Evolutionary conservation across 2,888 invertebrate species (phyloP).

Genomic region (Polyommatus iphigenia): DNA sequence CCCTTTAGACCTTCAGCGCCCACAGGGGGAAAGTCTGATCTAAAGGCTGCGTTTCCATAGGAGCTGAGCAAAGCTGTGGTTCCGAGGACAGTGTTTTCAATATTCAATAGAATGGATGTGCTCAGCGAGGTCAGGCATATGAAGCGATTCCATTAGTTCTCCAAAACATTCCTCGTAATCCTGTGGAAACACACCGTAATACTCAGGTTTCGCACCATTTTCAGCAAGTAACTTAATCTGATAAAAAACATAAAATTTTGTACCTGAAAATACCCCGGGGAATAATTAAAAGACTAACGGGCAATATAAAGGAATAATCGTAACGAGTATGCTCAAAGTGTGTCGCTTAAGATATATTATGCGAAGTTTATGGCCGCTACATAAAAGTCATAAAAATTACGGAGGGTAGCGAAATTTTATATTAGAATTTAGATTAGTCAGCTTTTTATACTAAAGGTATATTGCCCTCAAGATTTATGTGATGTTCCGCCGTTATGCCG

Average conservation of each 20-base stretch:
- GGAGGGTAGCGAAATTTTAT: conserved; percentile 32
- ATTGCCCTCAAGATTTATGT: conserved; percentile 23
- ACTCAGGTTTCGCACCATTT: background rate
- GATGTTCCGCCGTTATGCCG: conserved; percentile 12
- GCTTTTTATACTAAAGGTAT: conserved; percentile 26
- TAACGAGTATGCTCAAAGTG: conserved; percentile 20
- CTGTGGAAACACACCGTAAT: too few species aligned
- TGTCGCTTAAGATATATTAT: conserved; percentile 30
- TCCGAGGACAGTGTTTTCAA: too few species aligned
- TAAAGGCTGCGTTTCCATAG: too few species aligned
- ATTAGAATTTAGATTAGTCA: conserved; percentile 31
- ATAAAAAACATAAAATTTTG: background rate
- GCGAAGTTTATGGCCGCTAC: conserved; percentile 32
- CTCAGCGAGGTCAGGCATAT: too few species aligned
- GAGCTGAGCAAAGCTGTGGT: too few species aligned
- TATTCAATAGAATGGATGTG: too few species aligned
- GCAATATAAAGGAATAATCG: conserved; percentile 22
- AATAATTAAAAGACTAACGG: conserved; percentile 17
- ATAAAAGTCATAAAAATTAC: conserved; percentile 32
- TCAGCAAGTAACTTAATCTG: background rate
- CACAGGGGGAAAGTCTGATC: too few species aligned
- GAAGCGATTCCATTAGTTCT: too few species aligned
- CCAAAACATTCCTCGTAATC: too few species aligned
- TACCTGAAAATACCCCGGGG: background rate
- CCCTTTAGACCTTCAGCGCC: too few species aligned